Conservation (phyloP, 2,797 vertebrate genomes). For the Parambassis ranga region DNA sequence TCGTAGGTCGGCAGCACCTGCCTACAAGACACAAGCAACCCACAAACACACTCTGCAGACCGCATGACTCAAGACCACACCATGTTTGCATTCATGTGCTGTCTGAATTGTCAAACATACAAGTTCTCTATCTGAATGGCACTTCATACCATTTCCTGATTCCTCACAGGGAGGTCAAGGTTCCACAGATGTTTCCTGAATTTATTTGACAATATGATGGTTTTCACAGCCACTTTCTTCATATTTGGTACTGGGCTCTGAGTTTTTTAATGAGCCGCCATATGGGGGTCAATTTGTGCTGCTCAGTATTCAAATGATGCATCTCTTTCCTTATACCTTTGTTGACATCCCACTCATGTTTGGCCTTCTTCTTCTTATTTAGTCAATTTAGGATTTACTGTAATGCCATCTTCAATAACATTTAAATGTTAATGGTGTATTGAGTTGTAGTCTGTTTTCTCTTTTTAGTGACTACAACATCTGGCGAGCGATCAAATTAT, state of each 20-base stretch:
- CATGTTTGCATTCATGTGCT: conserved; percentile 36
- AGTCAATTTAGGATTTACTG: conserved; percentile 5
- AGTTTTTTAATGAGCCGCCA: conserved; percentile 43
- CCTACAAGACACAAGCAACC: conserved; percentile 72
- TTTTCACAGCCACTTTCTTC: conserved; percentile 7
- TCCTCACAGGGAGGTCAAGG: not conserved
- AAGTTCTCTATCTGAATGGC: not conserved
- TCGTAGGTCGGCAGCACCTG: conserved; percentile 98
- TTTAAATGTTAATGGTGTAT: not conserved
- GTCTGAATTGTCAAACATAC: not conserved
- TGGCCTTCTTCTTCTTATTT: conserved; percentile 22
- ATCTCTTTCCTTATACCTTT: conserved; percentile 26
- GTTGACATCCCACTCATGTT: conserved; percentile 22
- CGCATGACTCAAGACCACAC: conserved; percentile 9
- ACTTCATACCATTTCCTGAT: not conserved
- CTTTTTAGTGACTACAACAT: not conserved
- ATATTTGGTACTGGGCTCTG: conserved; percentile 19
- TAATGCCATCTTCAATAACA: not conserved
- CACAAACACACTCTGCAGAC: conserved; percentile 16
- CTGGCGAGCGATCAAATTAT: too few relatives aligned
- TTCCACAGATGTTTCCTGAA: not conserved
- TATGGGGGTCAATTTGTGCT: conserved; percentile 47
- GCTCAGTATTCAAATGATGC: conserved; percentile 47
- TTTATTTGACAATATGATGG: conserved; percentile 24
- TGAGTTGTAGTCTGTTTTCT: not conserved